Conservation (phyloP, 2,797 vertebrate genomes). For the Enteromius trimaculatus region DNA sequence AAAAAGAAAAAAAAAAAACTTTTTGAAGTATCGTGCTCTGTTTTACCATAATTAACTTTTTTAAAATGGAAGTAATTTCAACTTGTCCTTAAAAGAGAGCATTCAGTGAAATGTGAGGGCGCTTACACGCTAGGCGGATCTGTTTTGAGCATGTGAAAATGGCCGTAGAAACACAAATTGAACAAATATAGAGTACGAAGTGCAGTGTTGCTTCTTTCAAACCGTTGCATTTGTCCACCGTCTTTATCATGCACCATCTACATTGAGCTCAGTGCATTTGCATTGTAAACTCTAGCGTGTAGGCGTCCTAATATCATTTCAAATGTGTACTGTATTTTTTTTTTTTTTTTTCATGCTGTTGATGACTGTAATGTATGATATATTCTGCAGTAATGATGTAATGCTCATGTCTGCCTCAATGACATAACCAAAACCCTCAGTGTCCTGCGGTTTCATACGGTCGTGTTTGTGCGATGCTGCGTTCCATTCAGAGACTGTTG, state of each 20-base stretch:
- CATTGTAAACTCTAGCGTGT: slow-evolving; percentile 24
- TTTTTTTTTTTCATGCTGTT: slow-evolving; percentile 66
- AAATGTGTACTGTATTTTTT: slow-evolving; percentile 61
- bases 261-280: neutral
- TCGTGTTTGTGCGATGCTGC: neutral
- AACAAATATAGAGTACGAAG: neutral
- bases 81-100: slow-evolving; percentile 51
- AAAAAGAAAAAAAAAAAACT: slow-evolving; percentile 58
- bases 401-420: slow-evolving; percentile 60
- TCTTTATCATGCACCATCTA: neutral
- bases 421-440: slow-evolving; percentile 54
- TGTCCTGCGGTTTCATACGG: neutral
- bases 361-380: slow-evolving; percentile 62
- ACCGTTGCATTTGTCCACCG: neutral
- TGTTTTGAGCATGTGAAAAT: neutral
- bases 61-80: slow-evolving; percentile 49
- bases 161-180: neutral
- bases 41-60: slow-evolving; percentile 81
- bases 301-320: slow-evolving; percentile 16
- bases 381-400: slow-evolving; percentile 54
- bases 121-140: slow-evolving; percentile 24
- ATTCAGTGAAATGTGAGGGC: slow-evolving; percentile 63
- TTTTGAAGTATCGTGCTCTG: slow-evolving; percentile 78
- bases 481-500: slow-evolving; percentile 27
- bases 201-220: neutral